Percentiles rank a stretch among this genome's conserved stretches.
Conservation (phyloP, 2,888 invertebrate species). For the Dermolepida albohirtum region DNA sequence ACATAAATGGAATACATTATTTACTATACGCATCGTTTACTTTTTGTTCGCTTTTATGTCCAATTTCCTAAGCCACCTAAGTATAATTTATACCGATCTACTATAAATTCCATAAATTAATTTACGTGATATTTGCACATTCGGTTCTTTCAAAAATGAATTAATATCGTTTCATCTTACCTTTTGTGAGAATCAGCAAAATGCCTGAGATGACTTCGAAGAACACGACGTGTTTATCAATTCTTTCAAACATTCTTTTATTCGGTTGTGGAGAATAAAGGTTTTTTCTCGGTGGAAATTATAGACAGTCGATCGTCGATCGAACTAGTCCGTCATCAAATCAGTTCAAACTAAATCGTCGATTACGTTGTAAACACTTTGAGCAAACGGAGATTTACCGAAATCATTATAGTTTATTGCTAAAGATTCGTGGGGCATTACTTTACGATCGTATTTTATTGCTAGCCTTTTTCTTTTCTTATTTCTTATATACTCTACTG, state of each 20-base stretch:
- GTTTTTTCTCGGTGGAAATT: not conserved
- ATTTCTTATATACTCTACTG: constrained; percentile 1
- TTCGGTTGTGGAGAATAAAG: not conserved
- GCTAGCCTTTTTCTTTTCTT: constrained; percentile 12
- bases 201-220: constrained; percentile 16
- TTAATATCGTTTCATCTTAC: constrained; percentile 21
- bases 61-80: constrained; percentile 5
- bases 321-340: constrained; percentile 7
- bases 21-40: constrained; percentile 19
- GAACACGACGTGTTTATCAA: constrained; percentile 11
- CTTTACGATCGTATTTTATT: constrained; percentile 30
- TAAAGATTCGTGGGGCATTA: constrained; percentile 17
- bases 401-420: constrained; percentile 27
- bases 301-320: not conserved
- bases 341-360: constrained; percentile 11
- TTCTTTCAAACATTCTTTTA: constrained; percentile 13
- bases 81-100: constrained; percentile 12
- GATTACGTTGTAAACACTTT: constrained; percentile 33
- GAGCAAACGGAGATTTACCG: constrained; percentile 25
- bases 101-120: constrained; percentile 16
- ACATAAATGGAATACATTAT: not conserved
- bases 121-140: too few relatives aligned
- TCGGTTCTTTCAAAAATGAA: too few relatives aligned
- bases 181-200: constrained; percentile 29
- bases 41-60: constrained; percentile 10